Base-by-base conservation (phyloP, 2,797 vertebrate species). In the Chaunax sp. region DNA sequence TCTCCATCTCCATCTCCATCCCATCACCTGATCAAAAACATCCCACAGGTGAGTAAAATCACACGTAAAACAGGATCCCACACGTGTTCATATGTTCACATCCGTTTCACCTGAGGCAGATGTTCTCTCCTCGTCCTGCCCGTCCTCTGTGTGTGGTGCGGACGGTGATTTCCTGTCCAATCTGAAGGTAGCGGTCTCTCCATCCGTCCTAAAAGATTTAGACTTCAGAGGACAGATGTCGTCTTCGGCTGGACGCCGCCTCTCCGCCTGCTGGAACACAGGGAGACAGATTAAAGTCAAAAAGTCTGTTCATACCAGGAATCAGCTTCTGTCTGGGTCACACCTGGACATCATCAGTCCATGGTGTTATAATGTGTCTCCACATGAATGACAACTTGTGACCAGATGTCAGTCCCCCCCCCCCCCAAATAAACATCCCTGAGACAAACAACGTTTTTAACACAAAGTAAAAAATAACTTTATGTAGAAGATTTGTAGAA, bases 21-120 rank as follows among this genome's bases (percentile, higher is more conserved):
- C 79, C 61, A 20, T 35, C 18, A 91, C 92, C 71, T 92, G 89
- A 46, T 25, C 4, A n/a, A n/a, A 19, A 30, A 23, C 16, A 4
- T 5, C 28, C 1, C 0, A 25, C 4, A 1, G 20, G 0, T 13
- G 40, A 46, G 6, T 63, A n/a, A 4, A 47, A 28, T 16, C 18
- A 22, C 35, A 51, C 8, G 0, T 35, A 1, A 60, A 33, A 54
- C 11, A 14, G 9, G 43, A 41, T 4, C 40, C 12, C 9, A 4
- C 9, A 4, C 10, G 25, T 40, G 40, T 52, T 60, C 13, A 18
- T 11, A 6, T 14, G 38, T 8, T 41, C 16, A n/a, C n/a, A n/a
- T n/a, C 37, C 19, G 26, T 19, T 3, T 26, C 25, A 80, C 77
- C 73, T 70, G 69, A 47, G 5, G 20, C 37, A 51, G 64, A 18